These are phyloP conservation scores for Galbula dea DNA, from an alignment of 2,113 vertebrate genomes.

Conservation along the genomic window DNA sequence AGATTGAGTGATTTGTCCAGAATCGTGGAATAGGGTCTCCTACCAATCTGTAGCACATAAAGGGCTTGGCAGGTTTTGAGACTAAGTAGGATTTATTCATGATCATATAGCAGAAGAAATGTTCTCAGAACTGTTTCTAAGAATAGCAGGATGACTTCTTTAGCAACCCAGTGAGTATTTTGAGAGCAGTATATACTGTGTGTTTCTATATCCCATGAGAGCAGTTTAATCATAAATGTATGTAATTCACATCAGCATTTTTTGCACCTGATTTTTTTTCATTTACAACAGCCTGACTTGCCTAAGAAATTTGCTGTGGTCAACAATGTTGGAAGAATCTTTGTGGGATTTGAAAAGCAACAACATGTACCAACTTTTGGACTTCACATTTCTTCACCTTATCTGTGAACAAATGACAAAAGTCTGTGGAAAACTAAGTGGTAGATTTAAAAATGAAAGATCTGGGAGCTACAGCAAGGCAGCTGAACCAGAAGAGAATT, in stretches of 20 bases:
- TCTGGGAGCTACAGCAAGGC: background rate
- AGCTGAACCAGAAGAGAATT: background rate
- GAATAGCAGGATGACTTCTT: conserved; percentile 30
- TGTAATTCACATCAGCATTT: background rate
- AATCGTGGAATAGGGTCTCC: background rate
- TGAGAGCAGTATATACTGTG: background rate
- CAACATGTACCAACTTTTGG: background rate
- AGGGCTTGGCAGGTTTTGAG: background rate
- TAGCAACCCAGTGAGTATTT: conserved; percentile 21
- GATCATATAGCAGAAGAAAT: background rate
- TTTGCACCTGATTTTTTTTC: background rate
- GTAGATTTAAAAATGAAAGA: background rate
- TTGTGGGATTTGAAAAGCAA: background rate
- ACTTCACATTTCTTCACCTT: background rate
- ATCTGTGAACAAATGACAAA: background rate
- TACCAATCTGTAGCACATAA: background rate
- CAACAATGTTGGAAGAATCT: background rate
- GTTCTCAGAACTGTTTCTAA: conserved; percentile 43
- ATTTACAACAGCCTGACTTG: background rate
- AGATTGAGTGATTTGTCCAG: background rate
- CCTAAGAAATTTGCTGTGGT: background rate
- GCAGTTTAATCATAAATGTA: conserved; percentile 7
- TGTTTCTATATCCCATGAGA: background rate
- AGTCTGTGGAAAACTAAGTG: background rate
- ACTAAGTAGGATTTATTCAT: background rate